phyloP scores from a whole-genome alignment of 2,113 vertebrate species.

The Sarotherodon lohbergeri region DNA sequence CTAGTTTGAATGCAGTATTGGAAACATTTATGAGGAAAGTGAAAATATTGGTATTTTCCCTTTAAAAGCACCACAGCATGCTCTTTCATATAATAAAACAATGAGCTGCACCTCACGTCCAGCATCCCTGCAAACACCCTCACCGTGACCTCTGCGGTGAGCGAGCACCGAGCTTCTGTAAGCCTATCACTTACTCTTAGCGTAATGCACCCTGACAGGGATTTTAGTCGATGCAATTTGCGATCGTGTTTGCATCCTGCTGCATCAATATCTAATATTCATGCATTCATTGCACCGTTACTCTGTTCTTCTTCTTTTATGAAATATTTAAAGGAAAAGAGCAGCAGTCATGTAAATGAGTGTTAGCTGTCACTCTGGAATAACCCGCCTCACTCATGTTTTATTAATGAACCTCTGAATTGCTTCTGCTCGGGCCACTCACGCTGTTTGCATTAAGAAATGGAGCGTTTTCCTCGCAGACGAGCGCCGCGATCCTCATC shows the following conservation, averaged over 20 bases:
- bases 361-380: conserved; percentile 10
- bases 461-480: not conserved
- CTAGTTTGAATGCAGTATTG: not conserved
- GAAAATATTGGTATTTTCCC: not conserved
- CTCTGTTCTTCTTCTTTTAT: not conserved
- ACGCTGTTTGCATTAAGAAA: not conserved
- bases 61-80: not conserved
- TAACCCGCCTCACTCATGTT: not conserved
- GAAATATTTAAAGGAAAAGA: not conserved
- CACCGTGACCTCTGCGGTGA: not conserved
- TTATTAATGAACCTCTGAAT: not conserved
- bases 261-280: conserved; percentile 1
- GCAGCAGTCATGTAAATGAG: conserved; percentile 10
- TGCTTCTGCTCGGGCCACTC: not conserved
- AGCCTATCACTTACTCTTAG: not conserved
- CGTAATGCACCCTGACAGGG: not conserved
- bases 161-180: not conserved
- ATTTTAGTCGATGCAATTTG: not conserved
- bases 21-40: not conserved
- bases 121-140: not conserved
- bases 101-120: fast-evolving
- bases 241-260: not conserved
- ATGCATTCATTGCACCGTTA: not conserved
- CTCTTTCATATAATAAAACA: not conserved
- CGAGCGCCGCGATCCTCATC: not conserved